Evolutionary conservation across 2,113 vertebrate species (phyloP).

Genomic region (Chaetops frenatus): DNA sequence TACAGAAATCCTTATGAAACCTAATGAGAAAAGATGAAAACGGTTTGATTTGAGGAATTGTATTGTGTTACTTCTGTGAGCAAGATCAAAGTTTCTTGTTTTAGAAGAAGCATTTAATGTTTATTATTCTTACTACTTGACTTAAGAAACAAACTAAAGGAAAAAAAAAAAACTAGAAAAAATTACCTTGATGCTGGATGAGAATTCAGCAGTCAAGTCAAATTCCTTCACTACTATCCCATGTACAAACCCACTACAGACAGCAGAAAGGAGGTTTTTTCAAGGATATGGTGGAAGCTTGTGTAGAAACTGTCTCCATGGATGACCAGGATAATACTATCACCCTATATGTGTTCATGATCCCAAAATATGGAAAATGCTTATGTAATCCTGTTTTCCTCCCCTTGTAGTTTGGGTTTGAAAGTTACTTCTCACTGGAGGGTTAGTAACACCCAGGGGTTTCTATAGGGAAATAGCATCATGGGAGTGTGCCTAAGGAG

Average conservation of each 20-base stretch:
- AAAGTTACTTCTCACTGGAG: background rate
- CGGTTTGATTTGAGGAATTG: background rate
- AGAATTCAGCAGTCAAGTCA: background rate
- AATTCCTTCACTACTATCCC: background rate
- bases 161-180: background rate
- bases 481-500: accelerated
- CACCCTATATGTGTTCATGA: background rate
- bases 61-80: background rate
- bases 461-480: background rate
- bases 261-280: background rate
- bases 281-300: background rate
- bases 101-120: background rate
- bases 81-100: background rate
- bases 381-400: background rate
- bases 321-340: background rate
- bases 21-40: background rate
- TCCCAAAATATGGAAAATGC: background rate
- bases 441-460: background rate
- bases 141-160: background rate
- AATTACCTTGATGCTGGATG: background rate
- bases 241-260: background rate
- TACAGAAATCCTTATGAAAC: background rate
- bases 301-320: background rate
- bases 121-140: background rate
- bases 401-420: background rate